These are phyloP conservation scores for Glossophaga mutica DNA, from an alignment of 2,797 vertebrate genomes.

Conservation along the genomic window DNA sequence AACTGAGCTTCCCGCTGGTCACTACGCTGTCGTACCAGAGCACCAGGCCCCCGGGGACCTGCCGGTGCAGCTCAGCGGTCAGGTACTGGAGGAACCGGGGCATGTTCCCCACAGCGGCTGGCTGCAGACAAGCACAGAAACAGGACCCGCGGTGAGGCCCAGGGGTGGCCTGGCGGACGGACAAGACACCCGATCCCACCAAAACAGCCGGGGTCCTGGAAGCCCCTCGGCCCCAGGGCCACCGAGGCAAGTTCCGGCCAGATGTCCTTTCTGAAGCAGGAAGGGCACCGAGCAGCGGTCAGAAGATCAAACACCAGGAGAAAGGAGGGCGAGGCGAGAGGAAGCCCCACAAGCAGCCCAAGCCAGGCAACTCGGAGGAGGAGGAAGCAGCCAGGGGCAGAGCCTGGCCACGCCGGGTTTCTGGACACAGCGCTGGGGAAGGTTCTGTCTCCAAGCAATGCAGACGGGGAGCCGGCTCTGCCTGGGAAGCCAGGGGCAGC, in stretches of 20 bases:
- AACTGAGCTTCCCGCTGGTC: constrained; percentile 83
- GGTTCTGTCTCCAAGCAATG: accelerated
- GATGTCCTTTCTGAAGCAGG: background rate
- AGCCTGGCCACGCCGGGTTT: background rate
- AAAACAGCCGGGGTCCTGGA: accelerated
- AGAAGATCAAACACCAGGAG: accelerated
- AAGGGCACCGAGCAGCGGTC: background rate
- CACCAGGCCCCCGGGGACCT: constrained; percentile 85
- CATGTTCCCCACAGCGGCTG: constrained; percentile 81
- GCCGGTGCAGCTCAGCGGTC: constrained; percentile 85
- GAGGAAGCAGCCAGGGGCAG: background rate
- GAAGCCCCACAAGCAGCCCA: accelerated
- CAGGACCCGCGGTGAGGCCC: accelerated
- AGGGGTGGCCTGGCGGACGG: accelerated
- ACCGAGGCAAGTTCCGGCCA: background rate
- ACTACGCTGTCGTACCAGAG: constrained; percentile 96
- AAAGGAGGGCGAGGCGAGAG: background rate
- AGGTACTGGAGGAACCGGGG: constrained; percentile 88
- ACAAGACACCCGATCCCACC: background rate
- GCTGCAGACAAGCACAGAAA: constrained; percentile 51
- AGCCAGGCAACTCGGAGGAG: accelerated
- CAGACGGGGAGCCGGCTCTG: accelerated
- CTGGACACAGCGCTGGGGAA: background rate
- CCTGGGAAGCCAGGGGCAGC: accelerated
- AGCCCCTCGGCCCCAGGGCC: background rate